Conservation (phyloP, 53 echinoderm and acorn worm species). For the Apostichopus leukothele region DNA sequence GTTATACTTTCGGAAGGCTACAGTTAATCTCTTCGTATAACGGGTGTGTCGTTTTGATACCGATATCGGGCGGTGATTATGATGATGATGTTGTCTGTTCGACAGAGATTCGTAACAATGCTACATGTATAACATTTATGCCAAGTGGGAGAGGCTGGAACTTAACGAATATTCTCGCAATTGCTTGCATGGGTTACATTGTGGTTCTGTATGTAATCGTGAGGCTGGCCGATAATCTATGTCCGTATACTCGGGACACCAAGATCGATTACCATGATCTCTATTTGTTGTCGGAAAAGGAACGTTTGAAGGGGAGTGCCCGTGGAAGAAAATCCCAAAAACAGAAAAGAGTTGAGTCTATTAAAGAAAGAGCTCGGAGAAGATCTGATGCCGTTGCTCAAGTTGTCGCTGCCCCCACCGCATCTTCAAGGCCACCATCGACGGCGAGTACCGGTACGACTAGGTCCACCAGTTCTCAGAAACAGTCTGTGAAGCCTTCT, state of each 20-base stretch:
- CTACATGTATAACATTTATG: neutral
- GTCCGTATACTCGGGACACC: constrained; percentile 1
- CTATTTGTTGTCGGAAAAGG: neutral
- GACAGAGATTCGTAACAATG: neutral
- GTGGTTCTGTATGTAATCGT: neutral
- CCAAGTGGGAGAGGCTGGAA: neutral
- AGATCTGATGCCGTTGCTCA: neutral
- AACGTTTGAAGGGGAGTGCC: neutral
- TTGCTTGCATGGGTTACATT: neutral
- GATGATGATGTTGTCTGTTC: too few relatives aligned
- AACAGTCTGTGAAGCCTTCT: too few relatives aligned
- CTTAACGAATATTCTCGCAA: neutral
- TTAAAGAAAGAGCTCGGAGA: neutral
- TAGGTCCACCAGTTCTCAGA: too few relatives aligned
- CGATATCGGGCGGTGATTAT: neutral
- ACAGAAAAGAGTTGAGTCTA: neutral
- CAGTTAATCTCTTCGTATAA: neutral
- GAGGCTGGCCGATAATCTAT: neutral
- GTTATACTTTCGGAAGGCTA: neutral
- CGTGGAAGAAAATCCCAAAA: neutral
- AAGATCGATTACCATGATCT: neutral
- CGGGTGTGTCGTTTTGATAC: neutral
- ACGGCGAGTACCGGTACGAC: neutral
- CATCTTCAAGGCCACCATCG: neutral
- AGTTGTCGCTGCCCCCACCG: neutral